phyloP scores from a whole-genome alignment of 2,113 vertebrate genomes.

The Phrynocephalus versicolor region DNA sequence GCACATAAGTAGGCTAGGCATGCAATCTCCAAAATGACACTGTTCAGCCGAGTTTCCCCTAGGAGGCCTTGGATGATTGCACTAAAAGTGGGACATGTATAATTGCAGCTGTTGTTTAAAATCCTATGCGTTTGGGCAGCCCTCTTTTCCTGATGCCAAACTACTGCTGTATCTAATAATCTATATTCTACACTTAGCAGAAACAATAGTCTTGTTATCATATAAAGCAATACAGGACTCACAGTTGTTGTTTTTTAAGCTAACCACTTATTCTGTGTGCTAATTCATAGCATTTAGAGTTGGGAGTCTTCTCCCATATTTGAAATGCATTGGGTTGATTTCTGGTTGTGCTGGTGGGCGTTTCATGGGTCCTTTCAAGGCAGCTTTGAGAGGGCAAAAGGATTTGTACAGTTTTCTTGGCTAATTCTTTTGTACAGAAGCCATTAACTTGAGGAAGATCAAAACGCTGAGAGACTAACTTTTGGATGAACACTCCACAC shows the following conservation, averaged over 20 bases:
- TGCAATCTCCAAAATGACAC: neutral
- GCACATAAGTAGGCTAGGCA: constrained; percentile 1
- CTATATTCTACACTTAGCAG: neutral
- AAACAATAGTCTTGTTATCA: neutral
- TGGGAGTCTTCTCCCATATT: neutral
- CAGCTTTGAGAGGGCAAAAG: neutral
- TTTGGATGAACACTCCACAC: neutral
- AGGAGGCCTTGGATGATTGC: neutral
- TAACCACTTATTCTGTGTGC: neutral
- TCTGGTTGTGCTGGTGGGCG: neutral
- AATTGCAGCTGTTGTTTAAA: neutral
- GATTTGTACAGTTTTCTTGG: neutral
- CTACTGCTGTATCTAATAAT: neutral
- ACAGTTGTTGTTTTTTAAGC: neutral
- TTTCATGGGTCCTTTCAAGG: neutral
- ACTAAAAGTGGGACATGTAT: neutral
- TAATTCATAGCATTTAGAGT: neutral
- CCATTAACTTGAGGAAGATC: neutral
- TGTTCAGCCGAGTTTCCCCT: neutral
- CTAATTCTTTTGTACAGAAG: neutral
- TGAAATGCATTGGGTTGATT: neutral
- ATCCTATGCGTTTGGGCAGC: neutral
- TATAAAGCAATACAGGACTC: neutral
- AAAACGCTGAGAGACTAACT: neutral
- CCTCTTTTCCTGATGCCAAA: neutral